Evolutionary conservation across 2,113 vertebrate genomes (phyloP).

Genomic region (Atherinomorus stipes): DNA sequence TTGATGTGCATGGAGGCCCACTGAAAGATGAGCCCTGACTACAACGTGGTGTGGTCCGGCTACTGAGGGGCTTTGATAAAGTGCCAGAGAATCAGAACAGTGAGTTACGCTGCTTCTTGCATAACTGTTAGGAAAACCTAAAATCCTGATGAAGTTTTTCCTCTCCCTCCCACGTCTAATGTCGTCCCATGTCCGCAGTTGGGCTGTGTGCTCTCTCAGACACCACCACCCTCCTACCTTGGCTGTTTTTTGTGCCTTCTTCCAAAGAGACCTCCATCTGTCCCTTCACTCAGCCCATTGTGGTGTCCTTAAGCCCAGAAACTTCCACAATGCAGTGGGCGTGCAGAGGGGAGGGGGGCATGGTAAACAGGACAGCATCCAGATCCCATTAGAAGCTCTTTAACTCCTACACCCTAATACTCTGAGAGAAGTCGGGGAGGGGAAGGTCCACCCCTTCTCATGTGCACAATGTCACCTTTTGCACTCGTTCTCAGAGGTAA

Average conservation of each 20-base stretch:
- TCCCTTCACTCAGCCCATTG: conserved; percentile 84
- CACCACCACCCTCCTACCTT: conserved; percentile 78
- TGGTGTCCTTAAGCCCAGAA: conserved; percentile 80
- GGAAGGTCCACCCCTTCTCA: conserved; percentile 64
- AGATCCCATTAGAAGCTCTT: conserved; percentile 88
- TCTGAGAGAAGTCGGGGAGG: conserved; percentile 71
- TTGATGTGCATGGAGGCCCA: conserved; percentile 6
- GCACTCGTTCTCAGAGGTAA: conserved; percentile 68
- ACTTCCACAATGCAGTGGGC: conserved; percentile 85
- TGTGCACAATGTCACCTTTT: conserved; percentile 76
- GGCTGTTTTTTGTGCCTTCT: conserved; percentile 76
- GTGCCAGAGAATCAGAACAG: conserved; percentile 22
- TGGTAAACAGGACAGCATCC: conserved; percentile 87
- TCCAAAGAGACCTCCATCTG: conserved; percentile 85
- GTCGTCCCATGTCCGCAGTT: conserved; percentile 55
- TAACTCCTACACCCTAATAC: conserved; percentile 83
- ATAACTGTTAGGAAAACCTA: conserved; percentile 42
- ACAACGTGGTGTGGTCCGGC: conserved; percentile 21
- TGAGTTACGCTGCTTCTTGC: conserved; percentile 37
- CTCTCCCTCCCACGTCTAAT: conserved; percentile 51
- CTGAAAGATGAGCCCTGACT: not conserved
- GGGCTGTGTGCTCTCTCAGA: conserved; percentile 52
- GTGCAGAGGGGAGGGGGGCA: conserved; percentile 74
- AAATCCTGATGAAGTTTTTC: conserved; percentile 35
- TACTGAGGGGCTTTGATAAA: conserved; percentile 16